Percentiles rank a stretch among this genome's conserved stretches.
Evolutionary conservation across 2,797 vertebrate genomes (phyloP).

Genomic region (Gymnothorax reevesii): DNA sequence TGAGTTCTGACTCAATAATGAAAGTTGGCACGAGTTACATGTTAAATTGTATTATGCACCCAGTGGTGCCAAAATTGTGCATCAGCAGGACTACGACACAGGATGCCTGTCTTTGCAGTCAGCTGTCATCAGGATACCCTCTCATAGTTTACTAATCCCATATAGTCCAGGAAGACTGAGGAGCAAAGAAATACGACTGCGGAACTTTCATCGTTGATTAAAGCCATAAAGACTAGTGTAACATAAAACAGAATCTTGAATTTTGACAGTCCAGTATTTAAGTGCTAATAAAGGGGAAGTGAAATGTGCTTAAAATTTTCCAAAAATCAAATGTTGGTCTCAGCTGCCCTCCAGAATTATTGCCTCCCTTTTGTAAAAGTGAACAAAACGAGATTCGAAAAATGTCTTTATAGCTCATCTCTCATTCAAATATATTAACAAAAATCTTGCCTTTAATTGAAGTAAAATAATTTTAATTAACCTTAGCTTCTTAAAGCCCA

Average conservation of each 20-base stretch:
- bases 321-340: no score
- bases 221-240: neutral
- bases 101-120: neutral
- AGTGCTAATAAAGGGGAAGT: neutral
- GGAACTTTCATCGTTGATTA: neutral
- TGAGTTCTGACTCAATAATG: neutral
- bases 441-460: no score
- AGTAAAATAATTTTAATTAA: no score
- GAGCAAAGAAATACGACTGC: slow-evolving; percentile 3
- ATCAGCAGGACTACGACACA: neutral
- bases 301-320: no score
- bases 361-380: no score
- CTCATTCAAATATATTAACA: no score
- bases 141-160: slow-evolving; percentile 24
- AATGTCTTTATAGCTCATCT: no score
- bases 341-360: no score
- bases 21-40: neutral
- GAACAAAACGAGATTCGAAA: no score
- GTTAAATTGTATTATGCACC: neutral
- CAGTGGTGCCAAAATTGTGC: neutral
- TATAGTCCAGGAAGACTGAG: slow-evolving; percentile 21
- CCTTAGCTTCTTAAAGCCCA: no score
- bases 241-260: neutral
- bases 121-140: slow-evolving; percentile 19
- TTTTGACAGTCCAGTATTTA: no score